Percentiles rank a stretch among this genome's conserved stretches.
Conservation (phyloP, 2,113 vertebrate species). For the Proterorhinus semilunaris region DNA sequence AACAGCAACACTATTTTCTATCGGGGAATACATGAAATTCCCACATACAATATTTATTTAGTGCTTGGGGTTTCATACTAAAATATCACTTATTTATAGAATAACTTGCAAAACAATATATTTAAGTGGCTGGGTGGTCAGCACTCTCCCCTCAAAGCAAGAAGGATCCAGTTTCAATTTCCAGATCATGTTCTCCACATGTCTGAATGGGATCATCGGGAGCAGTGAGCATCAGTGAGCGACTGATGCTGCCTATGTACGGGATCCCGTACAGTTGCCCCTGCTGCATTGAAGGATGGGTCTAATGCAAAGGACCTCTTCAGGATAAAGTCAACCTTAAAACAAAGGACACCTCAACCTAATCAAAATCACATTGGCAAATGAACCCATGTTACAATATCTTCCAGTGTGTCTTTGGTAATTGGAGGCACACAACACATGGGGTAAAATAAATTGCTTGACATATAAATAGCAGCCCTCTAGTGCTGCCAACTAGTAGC, state of each 20-base stretch:
- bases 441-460: slow-evolving; percentile 7
- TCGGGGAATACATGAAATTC: neutral
- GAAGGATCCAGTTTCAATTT: too few species aligned
- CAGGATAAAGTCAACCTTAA: too few species aligned
- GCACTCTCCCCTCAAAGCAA: too few species aligned
- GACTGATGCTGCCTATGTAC: too few species aligned
- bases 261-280: too few species aligned
- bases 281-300: too few species aligned
- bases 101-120: neutral
- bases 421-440: slow-evolving; percentile 7
- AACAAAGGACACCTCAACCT: too few species aligned
- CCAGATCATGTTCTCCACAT: too few species aligned
- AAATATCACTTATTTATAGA: neutral
- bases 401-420: neutral
- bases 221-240: too few species aligned
- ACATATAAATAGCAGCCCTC: slow-evolving; percentile 21
- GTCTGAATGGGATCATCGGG: too few species aligned
- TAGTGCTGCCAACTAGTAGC: slow-evolving; percentile 3
- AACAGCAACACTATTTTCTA: neutral
- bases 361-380: neutral
- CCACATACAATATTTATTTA: neutral
- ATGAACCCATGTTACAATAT: neutral
- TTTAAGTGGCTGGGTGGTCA: neutral
- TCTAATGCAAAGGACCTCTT: too few species aligned
- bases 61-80: too few species aligned